Conservation (phyloP, 2,888 invertebrate species). For the Drosophila prolongata region DNA sequence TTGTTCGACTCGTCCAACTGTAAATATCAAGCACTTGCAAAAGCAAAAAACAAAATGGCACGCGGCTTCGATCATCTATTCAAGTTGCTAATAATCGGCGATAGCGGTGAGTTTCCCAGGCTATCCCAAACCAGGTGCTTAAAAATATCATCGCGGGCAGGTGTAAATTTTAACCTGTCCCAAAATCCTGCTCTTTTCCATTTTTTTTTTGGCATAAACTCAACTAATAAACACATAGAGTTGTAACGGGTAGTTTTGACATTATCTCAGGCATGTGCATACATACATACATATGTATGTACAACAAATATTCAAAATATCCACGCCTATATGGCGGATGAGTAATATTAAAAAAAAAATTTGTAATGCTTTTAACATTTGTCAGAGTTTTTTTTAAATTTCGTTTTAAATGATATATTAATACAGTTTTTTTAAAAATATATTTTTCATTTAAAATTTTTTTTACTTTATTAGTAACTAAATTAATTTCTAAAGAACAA, state of each 20-base stretch:
- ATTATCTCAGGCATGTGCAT: too few species aligned
- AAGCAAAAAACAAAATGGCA: constrained; percentile 87
- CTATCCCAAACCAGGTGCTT: constrained; percentile 20
- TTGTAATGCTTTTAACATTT: not conserved
- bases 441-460: too few species aligned
- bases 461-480: too few species aligned
- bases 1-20: constrained; percentile 20
- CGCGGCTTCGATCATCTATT: constrained; percentile 99
- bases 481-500: too few species aligned
- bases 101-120: constrained; percentile 93
- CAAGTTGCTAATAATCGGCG: constrained; percentile 99
- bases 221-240: not conserved
- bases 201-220: not conserved
- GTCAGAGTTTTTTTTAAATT: not conserved
- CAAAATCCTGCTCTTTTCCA: not conserved
- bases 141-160: constrained; percentile 21
- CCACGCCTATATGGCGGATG: constrained; percentile 1
- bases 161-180: constrained; percentile 14
- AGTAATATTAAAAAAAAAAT: not conserved
- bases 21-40: constrained; percentile 14
- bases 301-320: not conserved
- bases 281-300: too few species aligned
- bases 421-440: too few species aligned
- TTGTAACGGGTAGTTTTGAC: not conserved
- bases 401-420: too few species aligned